A percentile compares a stretch with the other conserved stretches of the same genome.
phyloP scores from a whole-genome alignment of 1,140 invertebrate species.

The Megathymus violae region DNA sequence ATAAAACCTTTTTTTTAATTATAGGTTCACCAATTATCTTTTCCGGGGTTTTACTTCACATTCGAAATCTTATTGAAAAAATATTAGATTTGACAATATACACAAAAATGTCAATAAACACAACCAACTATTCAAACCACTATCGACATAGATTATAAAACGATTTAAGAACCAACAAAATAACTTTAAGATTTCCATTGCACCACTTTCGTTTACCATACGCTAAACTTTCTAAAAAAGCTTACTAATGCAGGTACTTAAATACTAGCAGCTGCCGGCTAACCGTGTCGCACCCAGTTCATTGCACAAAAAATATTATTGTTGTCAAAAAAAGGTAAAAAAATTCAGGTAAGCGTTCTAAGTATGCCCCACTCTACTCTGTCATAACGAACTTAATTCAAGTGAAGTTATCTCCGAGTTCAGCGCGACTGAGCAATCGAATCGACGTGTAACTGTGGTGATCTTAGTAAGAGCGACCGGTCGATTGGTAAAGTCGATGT shows the following conservation, averaged over 20 bases:
- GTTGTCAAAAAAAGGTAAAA: slow-evolving; percentile 41
- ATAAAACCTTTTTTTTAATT: too few relatives aligned
- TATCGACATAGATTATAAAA: too few relatives aligned
- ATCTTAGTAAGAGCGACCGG: slow-evolving; percentile 12
- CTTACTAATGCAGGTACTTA: neutral
- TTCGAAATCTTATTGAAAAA: too few relatives aligned
- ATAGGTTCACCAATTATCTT: too few relatives aligned
- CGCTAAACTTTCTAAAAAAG: slow-evolving; percentile 22
- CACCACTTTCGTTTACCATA: slow-evolving; percentile 11
- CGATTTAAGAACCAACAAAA: too few relatives aligned
- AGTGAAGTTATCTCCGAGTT: slow-evolving; percentile 47
- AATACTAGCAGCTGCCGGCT: slow-evolving; percentile 36
- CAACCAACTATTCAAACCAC: too few relatives aligned
- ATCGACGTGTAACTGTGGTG: slow-evolving; percentile 9
- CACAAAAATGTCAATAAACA: too few relatives aligned
- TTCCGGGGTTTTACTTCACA: too few relatives aligned
- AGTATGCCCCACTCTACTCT: slow-evolving; percentile 42
- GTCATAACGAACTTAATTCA: neutral
- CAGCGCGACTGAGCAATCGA: neutral
- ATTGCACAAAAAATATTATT: slow-evolving; percentile 45
- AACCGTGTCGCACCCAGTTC: slow-evolving; percentile 14
- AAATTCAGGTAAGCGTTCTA: slow-evolving; percentile 40
- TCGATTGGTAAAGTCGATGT: slow-evolving; percentile 12
- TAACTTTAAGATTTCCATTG: neutral
- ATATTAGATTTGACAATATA: too few relatives aligned